Percentiles rank a stretch among this genome's conserved stretches.
phyloP scores from a whole-genome alignment of 1,140 invertebrate genomes.

The Hypothenemus hampei region DNA sequence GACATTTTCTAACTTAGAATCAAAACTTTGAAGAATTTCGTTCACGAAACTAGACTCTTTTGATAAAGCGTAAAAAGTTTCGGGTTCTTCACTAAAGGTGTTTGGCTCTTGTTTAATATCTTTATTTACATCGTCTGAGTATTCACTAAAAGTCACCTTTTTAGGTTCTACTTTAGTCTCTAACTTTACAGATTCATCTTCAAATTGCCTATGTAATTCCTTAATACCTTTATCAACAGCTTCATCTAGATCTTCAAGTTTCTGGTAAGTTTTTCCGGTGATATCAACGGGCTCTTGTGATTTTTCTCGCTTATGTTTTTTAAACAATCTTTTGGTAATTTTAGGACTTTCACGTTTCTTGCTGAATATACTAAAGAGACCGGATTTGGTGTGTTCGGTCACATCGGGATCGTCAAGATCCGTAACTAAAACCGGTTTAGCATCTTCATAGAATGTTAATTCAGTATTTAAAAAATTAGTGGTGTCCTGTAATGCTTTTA shows the following conservation, averaged over 20 bases:
- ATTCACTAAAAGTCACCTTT: constrained; percentile 19
- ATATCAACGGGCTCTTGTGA: constrained; percentile 10
- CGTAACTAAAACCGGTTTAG: constrained; percentile 25
- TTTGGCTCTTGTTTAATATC: not conserved
- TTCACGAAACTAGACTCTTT: constrained; percentile 21
- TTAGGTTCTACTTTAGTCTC: constrained; percentile 6
- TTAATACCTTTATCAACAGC: constrained; percentile 13
- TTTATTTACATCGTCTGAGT: not conserved
- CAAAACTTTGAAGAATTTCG: constrained; percentile 27
- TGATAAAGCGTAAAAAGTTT: not conserved
- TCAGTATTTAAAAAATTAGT: constrained; percentile 34
- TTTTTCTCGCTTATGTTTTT: constrained; percentile 33
- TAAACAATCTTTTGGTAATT: constrained; percentile 27
- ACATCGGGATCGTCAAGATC: constrained; percentile 26
- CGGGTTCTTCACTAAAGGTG: not conserved
- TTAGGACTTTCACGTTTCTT: constrained; percentile 31
- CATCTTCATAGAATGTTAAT: constrained; percentile 34
- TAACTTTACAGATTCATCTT: not conserved
- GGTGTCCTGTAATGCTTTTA: constrained; percentile 31
- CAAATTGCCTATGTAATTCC: not conserved
- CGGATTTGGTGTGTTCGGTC: constrained; percentile 23
- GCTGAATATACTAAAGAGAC: constrained; percentile 34
- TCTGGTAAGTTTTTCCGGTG: constrained; percentile 20
- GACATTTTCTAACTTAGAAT: constrained; percentile 25
- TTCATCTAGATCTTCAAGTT: constrained; percentile 24